A percentile compares a stretch with the other conserved stretches of the same genome.
phyloP scores from a whole-genome alignment of 2,113 vertebrate species.

The Sinocyclocheilus grahami region DNA sequence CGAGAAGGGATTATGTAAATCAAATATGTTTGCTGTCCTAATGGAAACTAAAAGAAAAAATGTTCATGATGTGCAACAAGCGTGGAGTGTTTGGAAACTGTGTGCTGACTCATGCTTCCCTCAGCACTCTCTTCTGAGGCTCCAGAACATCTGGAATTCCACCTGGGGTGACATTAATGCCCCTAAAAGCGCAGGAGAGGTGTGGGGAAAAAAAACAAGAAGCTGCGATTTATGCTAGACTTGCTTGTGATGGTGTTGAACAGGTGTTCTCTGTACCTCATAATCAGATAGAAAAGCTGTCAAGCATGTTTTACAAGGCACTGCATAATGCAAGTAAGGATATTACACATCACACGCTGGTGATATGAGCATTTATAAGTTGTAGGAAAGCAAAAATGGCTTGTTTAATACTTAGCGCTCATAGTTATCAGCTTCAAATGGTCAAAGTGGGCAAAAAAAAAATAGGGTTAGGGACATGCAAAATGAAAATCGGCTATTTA shows the following conservation, averaged over 20 bases:
- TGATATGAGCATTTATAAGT: background rate
- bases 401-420: background rate
- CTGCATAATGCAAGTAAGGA: background rate
- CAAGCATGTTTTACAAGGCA: slow-evolving; percentile 21
- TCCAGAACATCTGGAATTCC: slow-evolving; percentile 43
- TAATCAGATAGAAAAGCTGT: slow-evolving; percentile 5
- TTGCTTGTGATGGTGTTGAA: slow-evolving; percentile 2
- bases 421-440: background rate
- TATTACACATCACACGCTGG: background rate
- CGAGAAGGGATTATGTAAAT: background rate
- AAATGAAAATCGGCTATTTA: background rate
- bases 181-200: background rate
- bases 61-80: slow-evolving; percentile 49
- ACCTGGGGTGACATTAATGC: slow-evolving; percentile 37
- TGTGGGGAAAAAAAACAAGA: background rate
- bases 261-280: background rate
- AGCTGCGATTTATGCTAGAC: background rate
- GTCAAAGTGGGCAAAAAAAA: background rate
- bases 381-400: background rate
- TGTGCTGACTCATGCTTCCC: slow-evolving; percentile 41
- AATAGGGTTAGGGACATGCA: background rate
- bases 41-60: slow-evolving; percentile 18
- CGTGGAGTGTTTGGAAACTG: slow-evolving; percentile 11
- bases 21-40: background rate
- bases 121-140: slow-evolving; percentile 45